Evolutionary conservation across 1,140 invertebrate genomes (phyloP).

Genomic region (Cydia strobilella): DNA sequence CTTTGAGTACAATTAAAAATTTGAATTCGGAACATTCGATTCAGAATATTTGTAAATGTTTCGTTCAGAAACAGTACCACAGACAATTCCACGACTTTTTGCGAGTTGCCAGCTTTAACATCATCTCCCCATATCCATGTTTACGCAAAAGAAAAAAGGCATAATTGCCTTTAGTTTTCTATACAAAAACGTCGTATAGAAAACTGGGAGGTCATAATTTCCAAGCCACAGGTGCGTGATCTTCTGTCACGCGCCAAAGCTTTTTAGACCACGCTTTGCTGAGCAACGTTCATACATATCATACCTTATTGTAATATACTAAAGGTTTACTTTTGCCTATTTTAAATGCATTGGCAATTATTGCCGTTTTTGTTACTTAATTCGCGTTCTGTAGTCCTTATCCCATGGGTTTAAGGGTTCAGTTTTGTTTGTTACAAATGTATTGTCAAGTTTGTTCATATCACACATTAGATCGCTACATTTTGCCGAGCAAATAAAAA

Average conservation of each 20-base stretch:
- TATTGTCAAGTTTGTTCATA: constrained; percentile 2
- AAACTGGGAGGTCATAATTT: background rate
- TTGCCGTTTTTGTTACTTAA: background rate
- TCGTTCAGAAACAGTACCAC: background rate
- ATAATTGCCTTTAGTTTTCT: background rate
- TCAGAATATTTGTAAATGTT: background rate
- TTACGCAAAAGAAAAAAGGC: background rate
- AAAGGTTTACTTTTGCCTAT: background rate
- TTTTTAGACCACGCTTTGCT: constrained; percentile 55
- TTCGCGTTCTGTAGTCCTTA: background rate
- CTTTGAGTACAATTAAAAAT: background rate
- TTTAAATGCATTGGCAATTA: background rate
- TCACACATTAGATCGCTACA: constrained; percentile 1
- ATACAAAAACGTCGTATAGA: background rate
- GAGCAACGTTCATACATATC: background rate
- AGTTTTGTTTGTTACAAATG: background rate
- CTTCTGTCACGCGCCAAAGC: constrained; percentile 49
- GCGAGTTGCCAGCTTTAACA: constrained; percentile 10
- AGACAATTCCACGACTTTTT: background rate
- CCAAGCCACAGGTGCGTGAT: constrained; percentile 36
- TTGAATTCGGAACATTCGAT: constrained; percentile 1
- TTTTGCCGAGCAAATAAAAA: background rate
- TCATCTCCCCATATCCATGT: constrained; percentile 20
- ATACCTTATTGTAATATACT: background rate
- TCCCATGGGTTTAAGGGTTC: background rate